These are phyloP conservation scores for Saturnia pavonia DNA, from an alignment of 2,888 invertebrate genomes.

Conservation along the genomic window DNA sequence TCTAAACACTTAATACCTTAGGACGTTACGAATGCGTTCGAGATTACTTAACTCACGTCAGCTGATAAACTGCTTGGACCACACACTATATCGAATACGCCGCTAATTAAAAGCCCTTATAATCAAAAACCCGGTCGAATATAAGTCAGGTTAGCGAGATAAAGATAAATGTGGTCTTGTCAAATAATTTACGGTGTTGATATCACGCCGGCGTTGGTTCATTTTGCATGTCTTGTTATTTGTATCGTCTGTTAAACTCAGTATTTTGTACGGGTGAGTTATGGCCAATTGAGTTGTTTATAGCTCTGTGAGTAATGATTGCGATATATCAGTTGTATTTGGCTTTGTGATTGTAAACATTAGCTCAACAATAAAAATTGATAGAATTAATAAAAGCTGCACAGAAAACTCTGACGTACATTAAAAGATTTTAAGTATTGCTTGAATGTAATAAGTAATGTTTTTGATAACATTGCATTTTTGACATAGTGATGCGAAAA, in stretches of 20 bases:
- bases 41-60: slow-evolving; percentile 66
- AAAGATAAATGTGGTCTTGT: slow-evolving; percentile 73
- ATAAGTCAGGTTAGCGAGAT: slow-evolving; percentile 62
- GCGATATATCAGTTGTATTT: slow-evolving; percentile 16
- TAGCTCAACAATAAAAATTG: slow-evolving; percentile 19
- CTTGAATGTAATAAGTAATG: not conserved
- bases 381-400: not conserved
- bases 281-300: slow-evolving; percentile 35
- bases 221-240: slow-evolving; percentile 36
- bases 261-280: slow-evolving; percentile 29
- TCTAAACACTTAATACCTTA: slow-evolving; percentile 51
- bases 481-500: not conserved
- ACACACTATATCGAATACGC: slow-evolving; percentile 67
- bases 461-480: not conserved
- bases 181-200: slow-evolving; percentile 75
- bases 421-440: not conserved
- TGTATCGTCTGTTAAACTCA: slow-evolving; percentile 27
- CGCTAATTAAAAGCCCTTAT: slow-evolving; percentile 67
- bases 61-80: slow-evolving; percentile 51
- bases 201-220: slow-evolving; percentile 39
- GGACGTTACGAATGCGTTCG: slow-evolving; percentile 58
- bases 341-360: slow-evolving; percentile 27
- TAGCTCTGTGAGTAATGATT: slow-evolving; percentile 27
- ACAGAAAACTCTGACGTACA: not conserved
- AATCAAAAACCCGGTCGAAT: slow-evolving; percentile 42